Base-by-base conservation (phyloP, 2,113 vertebrate species). In the Catharus fuscescens region DNA sequence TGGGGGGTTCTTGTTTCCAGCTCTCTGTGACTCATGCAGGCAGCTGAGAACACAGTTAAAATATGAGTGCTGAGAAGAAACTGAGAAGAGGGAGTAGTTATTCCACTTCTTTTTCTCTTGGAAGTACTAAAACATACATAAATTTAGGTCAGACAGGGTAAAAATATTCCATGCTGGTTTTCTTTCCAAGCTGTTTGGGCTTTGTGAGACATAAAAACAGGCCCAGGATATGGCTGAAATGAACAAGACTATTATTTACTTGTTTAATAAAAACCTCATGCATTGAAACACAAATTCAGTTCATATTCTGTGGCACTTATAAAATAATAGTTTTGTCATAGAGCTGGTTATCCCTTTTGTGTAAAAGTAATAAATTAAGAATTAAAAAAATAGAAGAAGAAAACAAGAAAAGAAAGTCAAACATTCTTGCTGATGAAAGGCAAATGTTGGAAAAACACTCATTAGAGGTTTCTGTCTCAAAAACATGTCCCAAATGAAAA, bases 1-100 rank as follows among this genome's bases (percentile, higher is more conserved):
- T 1, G 59, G 69, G 31, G 32, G 40, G 38, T 29, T 86, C 90
- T 67, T 86, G 44, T 78, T 96, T 95, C 90, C 86, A 95, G 85
- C 76, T 93, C 90, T 80, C 76, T 24, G 20, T 96, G 95, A 97
- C 92, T 97, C 95, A 97, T 61, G 61, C 64, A 86, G 16, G 92
- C 90, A 90, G 82, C 92, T 87, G 82, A 95, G 92, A 96, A 71
- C 56, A 74, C 82, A 84, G 72, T 45, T 84, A 80, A 88, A 93
- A 94, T 78, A 70, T 53, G 56, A 95, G 80, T 81, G 69, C 92
- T 80, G 84, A 92, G 95, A 92, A 93, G 95, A 90, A 96, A 80
- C 90, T 72, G 86, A 90, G 92, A 92, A 82, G 66, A 87, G 71
- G 87, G 87, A 95, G 64, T 67, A 93, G 82, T 86, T 95, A 94